Base-by-base conservation (phyloP, 2,888 invertebrate genomes). In the Meteorus cinctellus region DNA sequence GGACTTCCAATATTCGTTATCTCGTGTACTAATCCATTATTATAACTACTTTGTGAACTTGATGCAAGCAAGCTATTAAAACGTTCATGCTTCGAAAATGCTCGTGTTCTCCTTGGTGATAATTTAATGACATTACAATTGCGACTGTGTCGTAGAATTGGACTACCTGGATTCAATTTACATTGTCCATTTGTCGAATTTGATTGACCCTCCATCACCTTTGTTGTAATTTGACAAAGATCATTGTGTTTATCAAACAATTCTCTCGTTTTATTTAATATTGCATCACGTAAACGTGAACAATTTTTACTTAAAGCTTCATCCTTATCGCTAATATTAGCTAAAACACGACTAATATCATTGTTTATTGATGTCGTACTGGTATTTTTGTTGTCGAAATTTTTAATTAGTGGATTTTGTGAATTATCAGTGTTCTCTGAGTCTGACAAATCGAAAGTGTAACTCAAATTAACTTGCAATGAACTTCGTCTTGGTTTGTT, bases 391-490 rank as follows among this genome's bases (percentile, higher is more conserved):
- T 12, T 29, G 41, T 51, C 10, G 4, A 16, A 0, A n/a, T 63
- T 41, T 29, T 51, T 4, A 41, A 4, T 5, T 66, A 8, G 10
- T 10, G 68, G 36, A 24, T 65, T 75, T 27, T 60, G 63, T 24
- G 31, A n/a, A 55, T 27, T 65, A 34, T n/a, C n/a, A 12, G 36
- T 72, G 36, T 77, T 72, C n/a, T 74, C 82, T 5, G 85, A 84
- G 67, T 86, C 82, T 6, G 82, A 81, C 48, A 82, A 63, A 68
- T 81, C 80, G 0, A 85, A 81, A 1, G 66, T 72, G 59, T 75
- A 86, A 78, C 88, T 88, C 67, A 88, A 79, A 80, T 88, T 87
- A 1, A 88, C 87, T 77, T 74, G 79, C 60, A 88, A 59, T 1
- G 88, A 88, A 72, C 83, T 86, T 51, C 83, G 79, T 31, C 82